These are phyloP conservation scores for Malacoctenus gilli DNA, from an alignment of 2,797 vertebrate genomes.

Conservation along the genomic window DNA sequence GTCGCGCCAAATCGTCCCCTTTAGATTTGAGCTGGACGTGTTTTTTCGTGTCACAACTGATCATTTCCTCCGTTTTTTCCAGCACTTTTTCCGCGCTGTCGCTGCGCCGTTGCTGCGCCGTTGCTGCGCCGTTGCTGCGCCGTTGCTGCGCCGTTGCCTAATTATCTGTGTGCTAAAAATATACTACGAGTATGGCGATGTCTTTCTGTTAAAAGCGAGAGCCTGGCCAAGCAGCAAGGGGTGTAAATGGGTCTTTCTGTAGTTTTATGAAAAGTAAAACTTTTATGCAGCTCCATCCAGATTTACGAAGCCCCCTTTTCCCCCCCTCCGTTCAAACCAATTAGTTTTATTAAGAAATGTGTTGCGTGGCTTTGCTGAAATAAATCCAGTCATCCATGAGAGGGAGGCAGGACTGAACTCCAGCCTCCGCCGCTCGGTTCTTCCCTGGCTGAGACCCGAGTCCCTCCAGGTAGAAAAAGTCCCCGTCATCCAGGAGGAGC, in stretches of 20 bases:
- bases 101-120: too few species aligned
- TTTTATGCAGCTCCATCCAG: conserved; percentile 18
- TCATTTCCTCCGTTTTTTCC: too few species aligned
- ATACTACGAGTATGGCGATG: background rate
- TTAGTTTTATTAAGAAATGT: conserved; percentile 32
- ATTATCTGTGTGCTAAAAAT: conserved; percentile 7
- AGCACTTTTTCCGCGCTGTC: too few species aligned
- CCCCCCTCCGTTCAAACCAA: conserved; percentile 28
- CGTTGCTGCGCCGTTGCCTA: background rate
- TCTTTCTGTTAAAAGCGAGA: conserved; percentile 8
- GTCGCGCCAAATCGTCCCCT: too few species aligned
- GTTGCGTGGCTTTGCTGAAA: conserved; percentile 30
- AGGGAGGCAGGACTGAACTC: conserved; percentile 18
- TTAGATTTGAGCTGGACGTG: too few species aligned
- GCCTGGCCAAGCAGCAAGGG: background rate
- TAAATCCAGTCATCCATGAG: conserved; percentile 27
- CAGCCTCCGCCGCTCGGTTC: conserved; percentile 36
- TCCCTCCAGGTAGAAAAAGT: conserved; percentile 43
- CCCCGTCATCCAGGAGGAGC: conserved; percentile 37
- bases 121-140: too few species aligned
- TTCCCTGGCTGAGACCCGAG: background rate
- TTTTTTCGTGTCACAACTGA: background rate
- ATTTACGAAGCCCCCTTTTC: conserved; percentile 28
- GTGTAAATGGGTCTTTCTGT: background rate
- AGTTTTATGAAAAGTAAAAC: conserved; percentile 35